Percentiles rank a stretch among this genome's conserved stretches.
phyloP scores from a whole-genome alignment of 2,113 vertebrate species.

The Oceanites oceanicus region DNA sequence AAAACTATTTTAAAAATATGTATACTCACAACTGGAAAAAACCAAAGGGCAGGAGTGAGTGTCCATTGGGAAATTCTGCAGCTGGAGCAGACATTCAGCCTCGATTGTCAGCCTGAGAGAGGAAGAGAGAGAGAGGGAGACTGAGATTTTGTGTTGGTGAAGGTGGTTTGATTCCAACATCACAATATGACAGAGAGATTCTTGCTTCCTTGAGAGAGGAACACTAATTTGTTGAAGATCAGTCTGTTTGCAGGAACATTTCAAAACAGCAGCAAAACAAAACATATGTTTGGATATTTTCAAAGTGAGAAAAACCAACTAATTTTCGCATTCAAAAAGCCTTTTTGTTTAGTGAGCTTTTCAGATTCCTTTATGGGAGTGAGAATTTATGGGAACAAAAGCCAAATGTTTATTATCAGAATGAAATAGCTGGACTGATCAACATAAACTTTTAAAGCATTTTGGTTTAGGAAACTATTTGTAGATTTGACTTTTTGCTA shows the following conservation, averaged over 20 bases:
- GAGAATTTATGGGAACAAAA: not conserved
- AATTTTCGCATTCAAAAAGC: not conserved
- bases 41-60: constrained; percentile 95
- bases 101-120: constrained; percentile 89
- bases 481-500: not conserved
- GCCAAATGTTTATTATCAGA: not conserved
- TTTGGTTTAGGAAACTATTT: not conserved
- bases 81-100: constrained; percentile 91
- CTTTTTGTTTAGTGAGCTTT: not conserved
- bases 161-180: not conserved
- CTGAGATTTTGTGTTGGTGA: not conserved
- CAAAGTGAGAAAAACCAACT: not conserved
- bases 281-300: constrained; percentile 16
- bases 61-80: constrained; percentile 98
- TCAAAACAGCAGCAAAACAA: constrained; percentile 5
- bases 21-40: constrained; percentile 98
- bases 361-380: not conserved
- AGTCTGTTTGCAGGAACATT: constrained; percentile 26
- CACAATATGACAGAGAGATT: not conserved
- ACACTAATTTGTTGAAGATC: constrained; percentile 12
- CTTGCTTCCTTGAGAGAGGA: not conserved
- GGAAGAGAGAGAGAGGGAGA: constrained; percentile 39
- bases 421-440: not conserved
- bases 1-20: not conserved
- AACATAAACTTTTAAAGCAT: not conserved